Percentiles rank a stretch among this genome's conserved stretches.
Evolutionary conservation across 2,888 invertebrate genomes (phyloP).

Genomic region (Nineta flava): DNA sequence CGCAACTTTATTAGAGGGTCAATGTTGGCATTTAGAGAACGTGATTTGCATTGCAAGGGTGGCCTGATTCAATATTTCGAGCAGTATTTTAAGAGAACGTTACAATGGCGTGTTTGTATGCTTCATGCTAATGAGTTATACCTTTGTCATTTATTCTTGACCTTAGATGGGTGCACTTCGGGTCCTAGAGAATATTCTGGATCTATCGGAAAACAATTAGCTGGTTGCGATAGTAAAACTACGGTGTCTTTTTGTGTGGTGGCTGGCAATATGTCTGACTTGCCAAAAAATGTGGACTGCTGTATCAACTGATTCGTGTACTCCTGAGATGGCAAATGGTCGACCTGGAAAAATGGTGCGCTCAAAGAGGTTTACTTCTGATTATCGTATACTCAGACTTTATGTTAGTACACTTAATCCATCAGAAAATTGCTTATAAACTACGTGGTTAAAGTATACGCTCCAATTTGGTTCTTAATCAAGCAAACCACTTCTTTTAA

Average conservation of each 20-base stretch:
- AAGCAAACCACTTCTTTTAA: too few species aligned
- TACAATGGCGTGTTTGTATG: not conserved
- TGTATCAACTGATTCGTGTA: too few species aligned
- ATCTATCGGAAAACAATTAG: not conserved
- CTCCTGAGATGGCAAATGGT: too few species aligned
- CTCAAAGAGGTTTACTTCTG: too few species aligned
- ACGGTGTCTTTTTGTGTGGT: not conserved
- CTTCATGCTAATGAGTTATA: not conserved
- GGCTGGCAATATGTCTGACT: slow-evolving; percentile 5
- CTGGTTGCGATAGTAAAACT: not conserved
- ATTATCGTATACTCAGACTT: too few species aligned
- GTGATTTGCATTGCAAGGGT: too few species aligned
- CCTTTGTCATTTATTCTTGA: not conserved
- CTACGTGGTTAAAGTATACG: slow-evolving; percentile 13
- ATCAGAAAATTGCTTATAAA: too few species aligned
- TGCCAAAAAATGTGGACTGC: slow-evolving; percentile 10
- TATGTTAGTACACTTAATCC: too few species aligned
- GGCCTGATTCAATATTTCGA: not conserved
- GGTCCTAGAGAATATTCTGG: not conserved
- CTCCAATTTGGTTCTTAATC: slow-evolving; percentile 12
- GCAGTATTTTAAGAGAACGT: not conserved
- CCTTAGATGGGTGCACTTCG: not conserved
- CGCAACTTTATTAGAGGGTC: slow-evolving; percentile 3
- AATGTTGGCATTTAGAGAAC: too few species aligned
- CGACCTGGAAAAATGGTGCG: too few species aligned